phyloP scores from a whole-genome alignment of 1,140 invertebrate genomes.

The Procambarus virginalis region DNA sequence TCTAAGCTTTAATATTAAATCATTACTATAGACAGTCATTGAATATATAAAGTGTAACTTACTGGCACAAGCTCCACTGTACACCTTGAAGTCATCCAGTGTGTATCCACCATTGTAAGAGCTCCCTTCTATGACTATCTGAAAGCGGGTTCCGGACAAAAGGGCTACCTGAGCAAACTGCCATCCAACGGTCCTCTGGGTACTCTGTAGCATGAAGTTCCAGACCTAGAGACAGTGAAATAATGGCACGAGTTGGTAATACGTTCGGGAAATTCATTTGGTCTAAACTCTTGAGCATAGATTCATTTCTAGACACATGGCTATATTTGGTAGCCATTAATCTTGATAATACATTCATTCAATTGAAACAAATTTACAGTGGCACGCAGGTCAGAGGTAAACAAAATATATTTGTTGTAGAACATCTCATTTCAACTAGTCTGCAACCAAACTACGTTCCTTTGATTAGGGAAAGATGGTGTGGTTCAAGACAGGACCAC shows the following conservation, averaged over 20 bases:
- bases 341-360: no score
- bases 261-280: no score
- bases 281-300: not conserved
- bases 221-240: conserved; percentile 78
- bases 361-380: no score
- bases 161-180: conserved; percentile 79
- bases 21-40: no score
- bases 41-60: conserved; percentile 56
- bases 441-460: no score
- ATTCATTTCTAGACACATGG: not conserved
- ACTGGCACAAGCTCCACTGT: conserved; percentile 79
- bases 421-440: no score
- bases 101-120: conserved; percentile 82
- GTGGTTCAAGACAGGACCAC: no score
- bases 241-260: conserved; percentile 71
- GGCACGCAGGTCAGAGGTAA: no score
- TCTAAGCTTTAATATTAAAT: no score
- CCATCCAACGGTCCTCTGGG: conserved; percentile 77
- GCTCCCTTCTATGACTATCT: conserved; percentile 79
- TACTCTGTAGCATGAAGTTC: conserved; percentile 75
- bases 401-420: no score
- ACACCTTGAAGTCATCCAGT: conserved; percentile 81
- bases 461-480: no score
- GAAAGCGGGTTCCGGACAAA: conserved; percentile 75
- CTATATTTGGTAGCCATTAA: no score